Evolutionary conservation across 2,113 vertebrate species (phyloP).

Genomic region (Carollia perspicillata): DNA sequence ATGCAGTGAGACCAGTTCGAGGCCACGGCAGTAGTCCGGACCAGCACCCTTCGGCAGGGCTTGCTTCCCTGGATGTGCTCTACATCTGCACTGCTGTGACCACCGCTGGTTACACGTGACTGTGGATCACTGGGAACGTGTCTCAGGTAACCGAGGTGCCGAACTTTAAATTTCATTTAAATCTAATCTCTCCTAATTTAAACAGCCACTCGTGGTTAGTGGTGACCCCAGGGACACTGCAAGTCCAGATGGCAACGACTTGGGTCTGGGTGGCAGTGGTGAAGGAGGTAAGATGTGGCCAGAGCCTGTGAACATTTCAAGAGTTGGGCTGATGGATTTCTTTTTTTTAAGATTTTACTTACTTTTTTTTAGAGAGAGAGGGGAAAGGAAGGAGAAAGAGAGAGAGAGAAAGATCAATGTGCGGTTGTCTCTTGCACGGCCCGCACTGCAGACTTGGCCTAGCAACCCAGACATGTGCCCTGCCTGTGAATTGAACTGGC

Average conservation of each 20-base stretch:
- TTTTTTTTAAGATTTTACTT: no score
- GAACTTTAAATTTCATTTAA: neutral
- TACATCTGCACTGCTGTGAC: accelerated
- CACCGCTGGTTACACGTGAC: accelerated
- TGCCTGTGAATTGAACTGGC: no score
- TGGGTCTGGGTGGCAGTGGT: accelerated
- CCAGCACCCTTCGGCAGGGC: accelerated
- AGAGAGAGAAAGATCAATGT: no score
- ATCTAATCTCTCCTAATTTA: neutral
- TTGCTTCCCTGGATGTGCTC: accelerated
- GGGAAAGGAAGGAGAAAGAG: no score
- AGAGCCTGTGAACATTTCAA: neutral
- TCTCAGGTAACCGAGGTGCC: accelerated
- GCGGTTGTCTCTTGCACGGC: no score
- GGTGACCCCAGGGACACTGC: neutral
- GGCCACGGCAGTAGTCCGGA: accelerated
- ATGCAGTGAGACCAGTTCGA: neutral
- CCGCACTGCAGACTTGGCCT: no score
- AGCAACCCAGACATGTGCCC: no score
- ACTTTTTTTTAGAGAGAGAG: no score
- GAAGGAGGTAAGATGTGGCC: no score
- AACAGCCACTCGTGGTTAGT: neutral
- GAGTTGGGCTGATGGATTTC: neutral
- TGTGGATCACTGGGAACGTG: accelerated
- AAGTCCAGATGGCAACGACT: neutral